Evolutionary conservation across 2,797 vertebrate species (phyloP).

Genomic region (Anguilla anguilla): DNA sequence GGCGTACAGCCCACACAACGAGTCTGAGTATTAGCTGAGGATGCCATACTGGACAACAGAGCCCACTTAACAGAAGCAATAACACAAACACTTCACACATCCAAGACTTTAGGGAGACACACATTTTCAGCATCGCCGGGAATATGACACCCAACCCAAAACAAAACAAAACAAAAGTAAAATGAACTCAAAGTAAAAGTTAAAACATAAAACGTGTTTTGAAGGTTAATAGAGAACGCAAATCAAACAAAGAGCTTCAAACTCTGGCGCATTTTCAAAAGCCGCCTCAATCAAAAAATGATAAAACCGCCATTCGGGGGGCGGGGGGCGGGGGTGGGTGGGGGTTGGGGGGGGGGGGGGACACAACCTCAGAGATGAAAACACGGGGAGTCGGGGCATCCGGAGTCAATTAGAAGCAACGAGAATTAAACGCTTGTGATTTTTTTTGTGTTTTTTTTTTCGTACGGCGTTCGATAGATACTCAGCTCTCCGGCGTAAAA

Average conservation of each 20-base stretch:
- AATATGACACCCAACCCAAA: neutral
- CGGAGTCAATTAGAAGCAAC: neutral
- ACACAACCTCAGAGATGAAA: neutral
- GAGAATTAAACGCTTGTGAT: slow-evolving; percentile 7
- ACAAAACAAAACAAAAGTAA: neutral
- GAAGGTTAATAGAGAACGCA: slow-evolving; percentile 9
- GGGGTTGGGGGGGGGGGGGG: neutral
- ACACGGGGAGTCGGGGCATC: neutral
- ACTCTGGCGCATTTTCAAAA: neutral
- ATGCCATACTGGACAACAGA: neutral
- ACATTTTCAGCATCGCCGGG: neutral
- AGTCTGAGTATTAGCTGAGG: neutral
- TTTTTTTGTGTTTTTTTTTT: neutral
- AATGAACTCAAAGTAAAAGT: neutral
- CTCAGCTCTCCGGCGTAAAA: neutral
- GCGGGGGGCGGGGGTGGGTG: neutral
- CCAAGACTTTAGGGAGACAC: neutral
- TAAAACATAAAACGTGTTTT: neutral
- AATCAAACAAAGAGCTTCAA: neutral
- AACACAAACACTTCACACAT: neutral
- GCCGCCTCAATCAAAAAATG: neutral
- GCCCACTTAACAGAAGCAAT: neutral
- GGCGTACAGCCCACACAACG: neutral
- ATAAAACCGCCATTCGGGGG: neutral
- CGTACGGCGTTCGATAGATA: neutral